These are phyloP conservation scores for Girardia tigrina DNA, from an alignment of 2,888 invertebrate species.

Conservation along the genomic window DNA sequence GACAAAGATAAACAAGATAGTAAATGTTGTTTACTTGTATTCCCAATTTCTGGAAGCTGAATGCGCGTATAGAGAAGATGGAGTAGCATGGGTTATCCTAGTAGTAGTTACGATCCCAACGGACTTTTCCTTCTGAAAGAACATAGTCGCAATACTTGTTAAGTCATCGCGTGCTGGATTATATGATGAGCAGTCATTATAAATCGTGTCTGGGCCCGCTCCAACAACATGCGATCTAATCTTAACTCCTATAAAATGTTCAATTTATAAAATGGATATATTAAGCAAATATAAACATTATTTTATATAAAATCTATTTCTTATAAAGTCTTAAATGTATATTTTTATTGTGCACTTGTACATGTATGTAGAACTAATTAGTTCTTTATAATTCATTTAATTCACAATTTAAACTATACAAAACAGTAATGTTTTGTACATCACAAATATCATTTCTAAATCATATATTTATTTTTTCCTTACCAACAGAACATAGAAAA, in stretches of 20 bases:
- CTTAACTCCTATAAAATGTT: background rate
- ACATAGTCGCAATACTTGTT: background rate
- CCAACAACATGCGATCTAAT: background rate
- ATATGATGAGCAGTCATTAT: background rate
- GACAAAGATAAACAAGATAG: too few species aligned
- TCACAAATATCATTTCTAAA: too few species aligned
- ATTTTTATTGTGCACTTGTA: too few species aligned
- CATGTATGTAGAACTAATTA: too few species aligned
- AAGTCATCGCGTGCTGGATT: background rate
- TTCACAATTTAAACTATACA: too few species aligned
- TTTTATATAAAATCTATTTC: too few species aligned
- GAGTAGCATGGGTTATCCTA: slow-evolving; percentile 49
- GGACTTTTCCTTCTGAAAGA: slow-evolving; percentile 41
- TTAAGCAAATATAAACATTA: too few species aligned
- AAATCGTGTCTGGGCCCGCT: background rate
- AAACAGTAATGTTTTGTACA: too few species aligned
- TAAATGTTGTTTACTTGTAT: slow-evolving; percentile 3
- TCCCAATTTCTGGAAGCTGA: slow-evolving; percentile 44
- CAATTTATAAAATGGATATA: background rate
- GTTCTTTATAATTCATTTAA: too few species aligned
- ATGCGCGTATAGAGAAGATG: slow-evolving; percentile 45
- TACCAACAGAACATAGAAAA: too few species aligned
- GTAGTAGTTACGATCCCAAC: slow-evolving; percentile 47
- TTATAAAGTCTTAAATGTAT: too few species aligned
- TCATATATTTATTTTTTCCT: too few species aligned